A percentile compares a stretch with the other conserved stretches of the same genome.
Conservation (phyloP, 23 tunicate species). For the Trididemnum nubilum region DNA sequence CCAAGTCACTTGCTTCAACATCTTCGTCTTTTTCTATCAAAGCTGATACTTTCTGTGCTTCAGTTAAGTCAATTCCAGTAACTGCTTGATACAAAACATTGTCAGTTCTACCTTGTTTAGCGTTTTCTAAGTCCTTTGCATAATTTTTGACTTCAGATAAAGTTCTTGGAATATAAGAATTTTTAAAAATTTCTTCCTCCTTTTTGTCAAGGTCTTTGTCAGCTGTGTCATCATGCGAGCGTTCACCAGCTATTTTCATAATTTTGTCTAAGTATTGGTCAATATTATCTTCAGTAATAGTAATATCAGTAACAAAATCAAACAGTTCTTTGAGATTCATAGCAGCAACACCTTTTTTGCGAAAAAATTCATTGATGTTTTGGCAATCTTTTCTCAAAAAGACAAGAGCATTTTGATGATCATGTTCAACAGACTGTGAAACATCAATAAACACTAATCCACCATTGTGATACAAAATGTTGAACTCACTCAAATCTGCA, state of each 20-base stretch:
- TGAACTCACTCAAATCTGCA: conserved; percentile 93
- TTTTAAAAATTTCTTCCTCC: conserved; percentile 76
- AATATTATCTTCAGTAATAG: conserved; percentile 63
- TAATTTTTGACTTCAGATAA: conserved; percentile 64
- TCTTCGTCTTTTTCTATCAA: conserved; percentile 32
- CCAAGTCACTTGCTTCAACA: not conserved
- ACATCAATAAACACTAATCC: conserved; percentile 84
- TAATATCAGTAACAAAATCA: conserved; percentile 90
- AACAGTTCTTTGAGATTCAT: conserved; percentile 81
- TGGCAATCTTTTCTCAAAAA: conserved; percentile 92
- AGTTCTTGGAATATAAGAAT: conserved; percentile 81
- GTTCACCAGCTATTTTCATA: conserved; percentile 54
- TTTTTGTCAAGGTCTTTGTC: not conserved
- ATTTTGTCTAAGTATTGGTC: conserved; percentile 68
- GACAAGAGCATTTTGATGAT: conserved; percentile 78
- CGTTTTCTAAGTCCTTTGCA: conserved; percentile 64
- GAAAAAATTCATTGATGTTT: conserved; percentile 88
- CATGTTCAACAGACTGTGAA: conserved; percentile 97
- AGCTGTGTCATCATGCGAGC: conserved; percentile 21
- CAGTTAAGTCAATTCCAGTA: conserved; percentile 67
- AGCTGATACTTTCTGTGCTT: conserved; percentile 29
- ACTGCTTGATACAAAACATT: conserved; percentile 71
- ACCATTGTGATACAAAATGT: conserved; percentile 81
- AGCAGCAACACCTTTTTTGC: conserved; percentile 67
- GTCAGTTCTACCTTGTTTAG: conserved; percentile 49